A percentile compares a stretch with the other conserved stretches of the same genome.
Conservation (phyloP, 2,888 invertebrate genomes). For the Stenchaetothrips biformis region DNA sequence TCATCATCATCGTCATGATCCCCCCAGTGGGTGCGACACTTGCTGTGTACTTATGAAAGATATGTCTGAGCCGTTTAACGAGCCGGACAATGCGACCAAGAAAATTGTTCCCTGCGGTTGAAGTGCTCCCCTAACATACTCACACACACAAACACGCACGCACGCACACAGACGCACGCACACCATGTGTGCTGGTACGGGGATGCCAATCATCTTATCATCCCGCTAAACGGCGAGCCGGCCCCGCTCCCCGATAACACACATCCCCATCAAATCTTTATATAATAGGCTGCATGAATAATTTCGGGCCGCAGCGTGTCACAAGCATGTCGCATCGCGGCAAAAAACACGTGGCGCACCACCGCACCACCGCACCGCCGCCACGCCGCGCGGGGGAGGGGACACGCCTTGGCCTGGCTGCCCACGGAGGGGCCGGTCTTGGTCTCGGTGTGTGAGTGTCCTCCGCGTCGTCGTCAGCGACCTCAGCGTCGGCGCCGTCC, state of each 20-base stretch:
- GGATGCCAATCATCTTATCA: constrained; percentile 8
- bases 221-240: neutral
- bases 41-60: too few species aligned
- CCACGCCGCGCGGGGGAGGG: neutral
- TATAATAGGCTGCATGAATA: constrained; percentile 11
- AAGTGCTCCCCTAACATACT: too few species aligned
- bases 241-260: neutral
- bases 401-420: neutral
- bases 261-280: neutral
- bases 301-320: neutral
- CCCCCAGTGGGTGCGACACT: too few species aligned
- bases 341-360: neutral
- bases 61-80: too few species aligned
- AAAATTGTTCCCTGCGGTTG: too few species aligned
- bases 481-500: too few species aligned
- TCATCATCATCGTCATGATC: neutral
- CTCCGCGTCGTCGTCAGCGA: too few species aligned
- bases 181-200: neutral
- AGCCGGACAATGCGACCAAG: too few species aligned
- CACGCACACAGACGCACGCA: too few species aligned
- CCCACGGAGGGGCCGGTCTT: too few species aligned
- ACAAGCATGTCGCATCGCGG: neutral
- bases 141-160: too few species aligned
- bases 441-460: too few species aligned
- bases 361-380: neutral